Evolutionary conservation across 2,888 invertebrate genomes (phyloP).

Genomic region (Lepidochitona cinerea): DNA sequence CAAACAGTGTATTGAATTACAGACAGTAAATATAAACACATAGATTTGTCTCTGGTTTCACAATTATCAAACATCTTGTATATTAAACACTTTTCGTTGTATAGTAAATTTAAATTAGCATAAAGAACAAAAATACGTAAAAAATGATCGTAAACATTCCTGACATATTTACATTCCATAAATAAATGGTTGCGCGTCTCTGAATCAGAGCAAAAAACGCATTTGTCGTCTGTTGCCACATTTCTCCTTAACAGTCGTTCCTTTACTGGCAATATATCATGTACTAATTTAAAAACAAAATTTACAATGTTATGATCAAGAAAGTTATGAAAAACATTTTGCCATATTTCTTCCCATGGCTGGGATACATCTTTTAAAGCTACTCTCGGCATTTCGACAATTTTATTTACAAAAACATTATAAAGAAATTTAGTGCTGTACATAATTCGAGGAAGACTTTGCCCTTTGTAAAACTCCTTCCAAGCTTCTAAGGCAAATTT

Average conservation of each 20-base stretch:
- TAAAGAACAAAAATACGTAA: background rate
- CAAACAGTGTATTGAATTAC: background rate
- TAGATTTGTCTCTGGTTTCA: too few relatives aligned
- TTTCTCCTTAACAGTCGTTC: background rate
- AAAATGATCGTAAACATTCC: background rate
- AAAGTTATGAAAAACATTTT: background rate
- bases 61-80: background rate
- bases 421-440: background rate
- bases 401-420: background rate
- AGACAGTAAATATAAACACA: background rate
- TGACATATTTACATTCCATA: background rate
- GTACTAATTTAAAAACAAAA: background rate
- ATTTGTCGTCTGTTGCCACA: background rate
- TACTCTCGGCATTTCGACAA: background rate
- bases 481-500: background rate
- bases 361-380: too few relatives aligned
- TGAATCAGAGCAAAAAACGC: background rate
- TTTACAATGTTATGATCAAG: background rate
- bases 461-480: background rate
- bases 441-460: background rate
- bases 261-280: background rate
- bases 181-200: background rate
- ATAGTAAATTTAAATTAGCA: background rate
- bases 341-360: background rate
- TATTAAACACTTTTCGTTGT: background rate